Evolutionary conservation across 2,888 invertebrate species (phyloP), one percentile per base, ranked within the genome.

Genomic region (Spodoptera littoralis): DNA sequence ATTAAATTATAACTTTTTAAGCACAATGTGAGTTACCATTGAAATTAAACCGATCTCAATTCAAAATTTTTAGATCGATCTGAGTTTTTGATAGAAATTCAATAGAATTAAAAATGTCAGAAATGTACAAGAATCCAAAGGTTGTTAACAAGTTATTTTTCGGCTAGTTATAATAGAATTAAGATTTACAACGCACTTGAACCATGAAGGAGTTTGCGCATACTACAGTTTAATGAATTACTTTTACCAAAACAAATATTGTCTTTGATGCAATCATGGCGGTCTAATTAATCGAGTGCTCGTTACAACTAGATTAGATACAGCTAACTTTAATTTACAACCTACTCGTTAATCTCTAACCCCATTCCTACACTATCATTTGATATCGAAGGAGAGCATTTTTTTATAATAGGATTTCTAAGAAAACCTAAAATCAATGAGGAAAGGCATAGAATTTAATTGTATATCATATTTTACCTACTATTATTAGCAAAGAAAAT

Each of bases 291-390:
- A 67, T 67, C 30, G 44, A 75, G 68, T 63, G 67, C 56, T 64
- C 42, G 53, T 60, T 56, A 49, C 45, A 18, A 30, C n/a, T 43
- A 67, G 82, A 82, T 82, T 73, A 82, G 81, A 82, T 80, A 77
- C 57, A 11, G 43, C 52, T 48, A 43, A 66, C 61, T 79, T 57
- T 60, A 80, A 69, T 76, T 80, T 70, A 76, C 52, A 50, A 66
- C 62, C 27, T 44, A 43, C 22, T 24, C 46, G 46, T 58, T 74
- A 66, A 80, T 82, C 70, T 65, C 42, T 79, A 70, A 77, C 81
- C 82, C 49, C 75, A 67, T 80, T 81, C 63, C 49, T 52, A 42
- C 24, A 60, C 27, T 61, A 73, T 76, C 76, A 52, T 24, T 47
- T 61, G 54, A 63, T 78, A 68, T 62, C 48, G 55, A 53, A 54